Conservation (phyloP, 2,797 vertebrate species). For the Cichlasoma orientale region DNA sequence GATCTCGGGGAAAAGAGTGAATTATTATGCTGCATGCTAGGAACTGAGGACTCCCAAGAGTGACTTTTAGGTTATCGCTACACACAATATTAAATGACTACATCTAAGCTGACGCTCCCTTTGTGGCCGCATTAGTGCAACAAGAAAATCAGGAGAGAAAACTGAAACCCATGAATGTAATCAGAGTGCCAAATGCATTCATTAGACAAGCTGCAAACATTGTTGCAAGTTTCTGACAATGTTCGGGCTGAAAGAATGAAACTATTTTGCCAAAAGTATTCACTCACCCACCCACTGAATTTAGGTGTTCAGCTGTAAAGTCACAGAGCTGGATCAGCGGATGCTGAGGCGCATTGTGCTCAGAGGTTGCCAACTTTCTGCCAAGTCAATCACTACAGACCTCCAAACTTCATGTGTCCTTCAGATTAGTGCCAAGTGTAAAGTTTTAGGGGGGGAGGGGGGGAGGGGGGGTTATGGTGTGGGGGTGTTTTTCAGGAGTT, state of each 20-base stretch:
- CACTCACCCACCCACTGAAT: too few relatives aligned
- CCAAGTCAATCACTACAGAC: too few relatives aligned
- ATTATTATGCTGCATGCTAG: constrained; percentile 14
- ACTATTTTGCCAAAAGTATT: too few relatives aligned
- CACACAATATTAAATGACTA: constrained; percentile 21
- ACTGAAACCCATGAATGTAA: neutral
- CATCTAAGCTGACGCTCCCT: neutral
- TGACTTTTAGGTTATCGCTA: constrained; percentile 21
- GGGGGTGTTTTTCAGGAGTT: too few relatives aligned
- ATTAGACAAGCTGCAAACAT: neutral
- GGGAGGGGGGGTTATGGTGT: too few relatives aligned
- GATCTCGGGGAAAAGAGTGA: constrained; percentile 22
- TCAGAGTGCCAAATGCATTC: constrained; percentile 2
- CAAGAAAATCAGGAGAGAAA: neutral
- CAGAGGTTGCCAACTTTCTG: too few relatives aligned
- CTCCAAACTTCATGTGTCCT: too few relatives aligned
- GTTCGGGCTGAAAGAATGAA: rapidly evolving
- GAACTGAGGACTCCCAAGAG: constrained; percentile 24
- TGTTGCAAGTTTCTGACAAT: neutral
- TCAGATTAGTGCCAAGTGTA: too few relatives aligned
- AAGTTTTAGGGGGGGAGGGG: too few relatives aligned
- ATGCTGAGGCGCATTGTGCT: too few relatives aligned
- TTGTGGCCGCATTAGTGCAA: constrained; percentile 2
- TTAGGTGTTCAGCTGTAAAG: too few relatives aligned
- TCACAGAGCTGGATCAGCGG: too few relatives aligned